Evolutionary conservation across 2,888 invertebrate species (phyloP).

Genomic region (Spicauda simplicius): DNA sequence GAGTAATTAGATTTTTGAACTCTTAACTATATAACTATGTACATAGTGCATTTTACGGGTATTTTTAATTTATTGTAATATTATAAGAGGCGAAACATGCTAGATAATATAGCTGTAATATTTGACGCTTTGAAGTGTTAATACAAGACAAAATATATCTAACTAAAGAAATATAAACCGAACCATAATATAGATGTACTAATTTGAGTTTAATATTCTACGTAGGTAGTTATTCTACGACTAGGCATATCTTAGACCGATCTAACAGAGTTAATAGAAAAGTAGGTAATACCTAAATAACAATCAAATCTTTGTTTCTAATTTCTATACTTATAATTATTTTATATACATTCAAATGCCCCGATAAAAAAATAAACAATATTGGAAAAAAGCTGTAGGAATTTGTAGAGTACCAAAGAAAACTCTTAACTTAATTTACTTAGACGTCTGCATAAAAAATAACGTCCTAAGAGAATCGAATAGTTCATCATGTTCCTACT

Average conservation of each 20-base stretch:
- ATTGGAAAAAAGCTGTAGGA: too few relatives aligned
- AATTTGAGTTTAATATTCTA: neutral
- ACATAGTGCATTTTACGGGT: neutral
- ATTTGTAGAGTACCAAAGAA: too few relatives aligned
- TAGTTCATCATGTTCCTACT: too few relatives aligned
- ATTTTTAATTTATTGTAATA: neutral
- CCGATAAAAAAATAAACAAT: neutral
- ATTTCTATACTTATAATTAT: neutral
- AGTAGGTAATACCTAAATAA: neutral
- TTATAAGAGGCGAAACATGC: neutral
- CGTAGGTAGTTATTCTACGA: conserved; percentile 5
- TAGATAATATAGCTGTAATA: neutral
- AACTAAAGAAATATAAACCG: too few relatives aligned
- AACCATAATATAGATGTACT: neutral
- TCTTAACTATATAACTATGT: neutral
- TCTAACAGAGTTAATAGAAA: conserved; percentile 1
- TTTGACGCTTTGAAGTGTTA: neutral
- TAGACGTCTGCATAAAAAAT: too few relatives aligned
- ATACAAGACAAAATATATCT: neutral
- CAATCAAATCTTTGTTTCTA: neutral
- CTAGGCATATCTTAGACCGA: conserved; percentile 23
- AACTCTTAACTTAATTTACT: too few relatives aligned
- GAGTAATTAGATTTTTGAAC: neutral
- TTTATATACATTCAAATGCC: neutral
- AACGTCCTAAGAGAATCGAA: too few relatives aligned